phyloP scores from a whole-genome alignment of 2,888 invertebrate species.

The Eupithecia dodoneata region DNA sequence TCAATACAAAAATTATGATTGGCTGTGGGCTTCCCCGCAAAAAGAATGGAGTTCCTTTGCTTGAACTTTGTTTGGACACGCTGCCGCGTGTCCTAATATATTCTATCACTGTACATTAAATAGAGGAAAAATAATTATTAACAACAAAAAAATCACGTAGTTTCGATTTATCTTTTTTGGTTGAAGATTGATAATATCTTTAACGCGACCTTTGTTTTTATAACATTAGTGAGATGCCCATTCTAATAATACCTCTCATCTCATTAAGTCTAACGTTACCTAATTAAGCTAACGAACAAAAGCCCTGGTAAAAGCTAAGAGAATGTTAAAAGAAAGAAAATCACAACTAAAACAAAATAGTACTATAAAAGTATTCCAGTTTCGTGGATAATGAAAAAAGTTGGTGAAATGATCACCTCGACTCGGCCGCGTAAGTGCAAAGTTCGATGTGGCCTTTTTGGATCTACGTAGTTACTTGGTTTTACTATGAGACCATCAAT shows the following conservation, averaged over 20 bases:
- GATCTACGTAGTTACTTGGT: slow-evolving; percentile 8
- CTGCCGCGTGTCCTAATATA: no score
- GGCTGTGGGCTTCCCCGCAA: no score
- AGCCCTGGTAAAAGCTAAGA: slow-evolving; percentile 65
- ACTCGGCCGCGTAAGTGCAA: slow-evolving; percentile 53
- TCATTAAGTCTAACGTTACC: slow-evolving; percentile 44
- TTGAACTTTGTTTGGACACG: no score
- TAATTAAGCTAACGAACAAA: slow-evolving; percentile 57
- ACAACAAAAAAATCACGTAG: no score
- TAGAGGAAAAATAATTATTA: no score
- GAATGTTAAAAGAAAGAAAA: slow-evolving; percentile 58
- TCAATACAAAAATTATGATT: no score
- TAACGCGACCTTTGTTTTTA: neutral
- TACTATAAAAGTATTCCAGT: slow-evolving; percentile 73
- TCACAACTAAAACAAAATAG: slow-evolving; percentile 73
- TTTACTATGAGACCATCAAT: neutral
- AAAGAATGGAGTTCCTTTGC: no score
- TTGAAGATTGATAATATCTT: neutral
- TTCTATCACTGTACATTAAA: no score
- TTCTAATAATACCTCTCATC: neutral
- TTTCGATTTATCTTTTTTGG: no score
- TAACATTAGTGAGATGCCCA: neutral
- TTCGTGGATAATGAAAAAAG: slow-evolving; percentile 78
- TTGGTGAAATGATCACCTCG: slow-evolving; percentile 74
- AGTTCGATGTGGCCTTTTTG: slow-evolving; percentile 26